These are phyloP conservation scores for Eumeta japonica DNA, from an alignment of 1,140 invertebrate species.

Conservation along the genomic window DNA sequence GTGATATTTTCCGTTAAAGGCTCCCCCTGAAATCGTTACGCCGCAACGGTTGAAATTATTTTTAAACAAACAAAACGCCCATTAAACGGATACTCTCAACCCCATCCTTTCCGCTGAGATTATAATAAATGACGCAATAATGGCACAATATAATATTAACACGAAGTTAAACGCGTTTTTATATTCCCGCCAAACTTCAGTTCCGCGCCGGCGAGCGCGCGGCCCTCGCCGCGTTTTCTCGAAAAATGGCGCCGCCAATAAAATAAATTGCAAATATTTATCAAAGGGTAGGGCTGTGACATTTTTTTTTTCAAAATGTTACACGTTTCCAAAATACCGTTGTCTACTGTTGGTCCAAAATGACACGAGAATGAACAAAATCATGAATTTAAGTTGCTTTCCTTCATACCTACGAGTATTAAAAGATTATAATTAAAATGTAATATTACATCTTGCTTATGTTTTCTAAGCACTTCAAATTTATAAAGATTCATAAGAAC, in stretches of 20 bases:
- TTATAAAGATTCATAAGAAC: no score
- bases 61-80: conserved; percentile 51
- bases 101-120: conserved; percentile 47
- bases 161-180: conserved; percentile 55
- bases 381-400: no score
- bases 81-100: conserved; percentile 43
- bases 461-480: no score
- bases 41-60: conserved; percentile 37
- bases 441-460: no score
- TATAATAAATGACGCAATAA: conserved; percentile 56
- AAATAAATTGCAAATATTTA: conserved; percentile 54
- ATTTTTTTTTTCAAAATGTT: no score
- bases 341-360: no score
- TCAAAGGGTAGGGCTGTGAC: conserved; percentile 39
- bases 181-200: conserved; percentile 45
- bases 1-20: no score
- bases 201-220: conserved; percentile 29
- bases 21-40: conserved; percentile 40
- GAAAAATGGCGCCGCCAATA: conserved; percentile 41
- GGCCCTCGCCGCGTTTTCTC: conserved; percentile 35
- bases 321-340: no score
- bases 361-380: no score
- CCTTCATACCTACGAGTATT: no score
- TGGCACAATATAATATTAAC: conserved; percentile 56
- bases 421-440: no score